phyloP scores from a whole-genome alignment of 1,140 invertebrate genomes.

The Musca vetustissima region DNA sequence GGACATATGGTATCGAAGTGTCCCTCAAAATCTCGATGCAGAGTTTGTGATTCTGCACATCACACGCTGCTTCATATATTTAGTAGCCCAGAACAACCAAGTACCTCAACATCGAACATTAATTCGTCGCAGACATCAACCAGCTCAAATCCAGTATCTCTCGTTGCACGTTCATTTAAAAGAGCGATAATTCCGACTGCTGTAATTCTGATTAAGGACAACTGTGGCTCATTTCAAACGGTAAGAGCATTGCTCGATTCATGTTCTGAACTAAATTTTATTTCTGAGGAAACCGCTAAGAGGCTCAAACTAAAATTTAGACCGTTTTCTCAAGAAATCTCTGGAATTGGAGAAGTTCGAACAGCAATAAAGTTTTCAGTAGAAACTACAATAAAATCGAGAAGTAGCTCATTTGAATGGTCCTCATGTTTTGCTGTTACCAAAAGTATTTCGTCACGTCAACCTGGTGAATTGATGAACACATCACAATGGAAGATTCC shows the following conservation, averaged over 20 bases:
- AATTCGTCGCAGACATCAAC: too few species aligned
- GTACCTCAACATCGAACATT: background rate
- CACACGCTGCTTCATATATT: background rate
- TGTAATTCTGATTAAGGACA: slow-evolving; percentile 24
- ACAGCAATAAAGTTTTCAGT: background rate
- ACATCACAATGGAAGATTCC: slow-evolving; percentile 32
- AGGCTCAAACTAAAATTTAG: slow-evolving; percentile 4
- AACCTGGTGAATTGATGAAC: background rate
- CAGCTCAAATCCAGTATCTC: background rate
- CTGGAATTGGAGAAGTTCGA: slow-evolving; percentile 5
- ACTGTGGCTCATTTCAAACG: slow-evolving; percentile 10
- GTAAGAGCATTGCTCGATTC: slow-evolving; percentile 26
- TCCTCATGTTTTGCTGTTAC: background rate
- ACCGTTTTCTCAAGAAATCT: background rate
- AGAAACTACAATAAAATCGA: too few species aligned
- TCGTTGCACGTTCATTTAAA: background rate
- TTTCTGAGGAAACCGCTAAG: slow-evolving; percentile 21
- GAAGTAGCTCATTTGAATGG: too few species aligned
- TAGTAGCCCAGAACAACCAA: background rate
- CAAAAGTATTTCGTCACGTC: slow-evolving; percentile 6
- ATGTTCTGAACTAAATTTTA: slow-evolving; percentile 26
- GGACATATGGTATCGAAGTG: slow-evolving; percentile 5
- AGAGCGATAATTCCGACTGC: slow-evolving; percentile 25
- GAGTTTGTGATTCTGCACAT: background rate
- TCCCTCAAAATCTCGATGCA: background rate